Percentiles rank a stretch among this genome's conserved stretches.
Conservation (phyloP, 2,797 vertebrate species). For the Mormyrus hasselquistii region DNA sequence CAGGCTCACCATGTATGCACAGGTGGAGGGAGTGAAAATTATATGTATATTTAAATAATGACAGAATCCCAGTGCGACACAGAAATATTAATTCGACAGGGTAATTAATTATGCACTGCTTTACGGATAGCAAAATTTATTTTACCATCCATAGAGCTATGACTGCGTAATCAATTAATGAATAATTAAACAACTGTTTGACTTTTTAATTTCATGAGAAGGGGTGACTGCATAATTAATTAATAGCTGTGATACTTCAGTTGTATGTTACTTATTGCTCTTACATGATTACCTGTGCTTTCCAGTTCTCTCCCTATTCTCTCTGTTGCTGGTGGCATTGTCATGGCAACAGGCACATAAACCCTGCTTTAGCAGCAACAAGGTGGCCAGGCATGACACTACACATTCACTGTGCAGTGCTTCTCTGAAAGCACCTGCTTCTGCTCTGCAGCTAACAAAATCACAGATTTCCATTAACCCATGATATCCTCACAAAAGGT, state of each 20-base stretch:
- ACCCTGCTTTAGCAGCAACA: neutral
- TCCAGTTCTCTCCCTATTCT: neutral
- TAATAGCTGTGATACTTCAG: neutral
- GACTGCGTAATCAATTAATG: conserved; percentile 7
- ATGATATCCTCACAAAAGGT: neutral
- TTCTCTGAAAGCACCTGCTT: neutral
- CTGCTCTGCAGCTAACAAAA: neutral
- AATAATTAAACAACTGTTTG: conserved; percentile 9
- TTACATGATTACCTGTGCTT: neutral
- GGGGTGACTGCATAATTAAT: conserved; percentile 4
- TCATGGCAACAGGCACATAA: neutral
- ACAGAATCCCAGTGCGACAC: neutral
- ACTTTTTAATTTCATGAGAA: conserved; percentile 1
- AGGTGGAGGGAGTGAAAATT: neutral
- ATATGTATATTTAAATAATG: neutral
- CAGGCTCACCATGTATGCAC: neutral
- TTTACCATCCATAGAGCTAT: conserved; percentile 3
- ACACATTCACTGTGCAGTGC: neutral
- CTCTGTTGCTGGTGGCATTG: conserved; percentile 1
- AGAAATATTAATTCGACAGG: neutral
- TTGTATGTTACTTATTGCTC: neutral
- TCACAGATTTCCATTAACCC: neutral
- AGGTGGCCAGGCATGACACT: neutral
- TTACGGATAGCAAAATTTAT: conserved; percentile 6
- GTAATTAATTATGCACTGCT: conserved; percentile 9